Conservation (phyloP, 2,797 vertebrate genomes). For the Pelodytes ibericus region DNA sequence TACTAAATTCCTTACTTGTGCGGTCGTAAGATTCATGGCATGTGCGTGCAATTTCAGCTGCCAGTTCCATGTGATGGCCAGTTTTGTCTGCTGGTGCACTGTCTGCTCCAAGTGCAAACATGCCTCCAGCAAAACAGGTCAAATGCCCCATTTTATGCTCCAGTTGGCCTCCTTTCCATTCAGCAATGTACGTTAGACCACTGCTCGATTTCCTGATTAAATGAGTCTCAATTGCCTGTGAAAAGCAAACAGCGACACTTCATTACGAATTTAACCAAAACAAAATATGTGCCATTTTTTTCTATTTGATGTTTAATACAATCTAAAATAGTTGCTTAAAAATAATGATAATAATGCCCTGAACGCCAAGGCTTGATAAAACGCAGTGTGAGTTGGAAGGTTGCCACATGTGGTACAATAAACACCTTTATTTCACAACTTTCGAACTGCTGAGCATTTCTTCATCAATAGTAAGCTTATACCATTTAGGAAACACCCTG, state of each 20-base stretch:
- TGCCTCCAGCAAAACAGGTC: slow-evolving; percentile 95
- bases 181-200: slow-evolving; percentile 93
- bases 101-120: slow-evolving; percentile 94
- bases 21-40: slow-evolving; percentile 95
- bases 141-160: slow-evolving; percentile 99
- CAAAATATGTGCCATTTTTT: too few relatives aligned
- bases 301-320: too few relatives aligned
- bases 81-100: slow-evolving; percentile 84
- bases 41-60: slow-evolving; percentile 91
- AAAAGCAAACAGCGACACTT: neutral
- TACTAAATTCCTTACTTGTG: slow-evolving; percentile 76
- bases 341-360: too few relatives aligned
- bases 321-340: too few relatives aligned
- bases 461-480: too few relatives aligned
- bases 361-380: too few relatives aligned
- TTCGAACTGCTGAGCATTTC: too few relatives aligned
- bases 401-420: too few relatives aligned
- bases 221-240: slow-evolving; percentile 91
- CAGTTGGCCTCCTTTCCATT: slow-evolving; percentile 96
- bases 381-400: too few relatives aligned
- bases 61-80: slow-evolving; percentile 90
- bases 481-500: too few relatives aligned
- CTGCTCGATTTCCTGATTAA: slow-evolving; percentile 90
- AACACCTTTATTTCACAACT: too few relatives aligned
- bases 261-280: too few relatives aligned